Base-by-base conservation (phyloP, 2,888 invertebrate genomes). In the Malthinus seriepunctatus region DNA sequence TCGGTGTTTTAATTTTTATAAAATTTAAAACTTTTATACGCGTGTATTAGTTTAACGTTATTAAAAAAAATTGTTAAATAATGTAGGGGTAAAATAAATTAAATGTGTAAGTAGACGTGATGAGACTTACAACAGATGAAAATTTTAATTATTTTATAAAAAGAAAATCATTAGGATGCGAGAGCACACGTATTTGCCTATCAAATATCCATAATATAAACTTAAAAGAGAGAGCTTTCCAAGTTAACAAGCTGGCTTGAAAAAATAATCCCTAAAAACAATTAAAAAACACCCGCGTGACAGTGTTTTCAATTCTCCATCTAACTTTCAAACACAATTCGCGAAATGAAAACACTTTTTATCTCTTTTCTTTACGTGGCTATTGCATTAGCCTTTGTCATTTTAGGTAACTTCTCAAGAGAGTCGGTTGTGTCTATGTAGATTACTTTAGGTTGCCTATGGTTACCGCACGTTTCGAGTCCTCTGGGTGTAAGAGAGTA, bases 401-500 rank as follows among this genome's bases (percentile, higher is more conserved):
- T 58, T 63, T 66, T 64, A 51, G 60, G 56, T 51, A 63, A 62
- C 53, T 65, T 65, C 63, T 61, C 57, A 57, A 57, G 57, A 56
- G 54, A 42, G 56, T 58, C 51, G 55, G 51, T 49, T 60, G 64
- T 63, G 67, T 68, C 66, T 64, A 67, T 66, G 68, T 68, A 65
- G 65, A 67, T 67, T 66, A 63, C 63, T 56, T 55, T 55, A 55
- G 56, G 69, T 69, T 68, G 66, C 69, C 66, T 63, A 51, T 67
- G 65, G 67, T 64, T 62, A 69, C 69, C 65, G 68, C 69, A 69
- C 69, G 69, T 68, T 63, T 39, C 50, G 56, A 51, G 59, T 60
- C 65, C 67, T 63, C 57, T 60, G 66, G 65, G 68, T 64, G 62
- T 55, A 61, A 58, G 62, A 65, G 63, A 63, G 60, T 63, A 50